Conservation (phyloP, 2,888 invertebrate species). For the Agrilus biguttatus region DNA sequence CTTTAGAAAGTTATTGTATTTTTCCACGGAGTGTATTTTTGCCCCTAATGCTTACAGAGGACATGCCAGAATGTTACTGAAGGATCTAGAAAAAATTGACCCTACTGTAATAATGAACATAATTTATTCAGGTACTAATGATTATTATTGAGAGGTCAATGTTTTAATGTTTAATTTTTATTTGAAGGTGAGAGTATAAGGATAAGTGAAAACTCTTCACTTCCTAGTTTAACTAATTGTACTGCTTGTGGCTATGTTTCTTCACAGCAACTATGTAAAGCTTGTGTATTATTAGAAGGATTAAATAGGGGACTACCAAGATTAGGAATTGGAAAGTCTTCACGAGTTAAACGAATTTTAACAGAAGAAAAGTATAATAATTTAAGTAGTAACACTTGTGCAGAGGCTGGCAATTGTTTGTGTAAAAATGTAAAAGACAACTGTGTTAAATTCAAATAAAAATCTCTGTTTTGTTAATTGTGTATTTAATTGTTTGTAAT, state of each 20-base stretch:
- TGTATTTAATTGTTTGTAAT: too few species aligned
- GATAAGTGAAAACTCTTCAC: conserved; percentile 65
- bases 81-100: conserved; percentile 88
- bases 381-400: conserved; percentile 3
- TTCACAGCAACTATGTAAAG: conserved; percentile 91
- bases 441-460: too few species aligned
- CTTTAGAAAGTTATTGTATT: conserved; percentile 89
- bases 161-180: conserved; percentile 3
- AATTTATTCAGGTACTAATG: conserved; percentile 62
- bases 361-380: conserved; percentile 26
- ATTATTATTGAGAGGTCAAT: conserved; percentile 1
- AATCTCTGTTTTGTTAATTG: too few species aligned
- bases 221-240: conserved; percentile 72
- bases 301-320: conserved; percentile 85
- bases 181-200: conserved; percentile 66
- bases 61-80: conserved; percentile 77
- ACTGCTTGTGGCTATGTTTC: conserved; percentile 78
- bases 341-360: conserved; percentile 56
- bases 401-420: not conserved
- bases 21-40: conserved; percentile 97
- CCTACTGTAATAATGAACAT: conserved; percentile 88
- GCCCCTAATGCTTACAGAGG: conserved; percentile 97
- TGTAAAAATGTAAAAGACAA: not conserved
- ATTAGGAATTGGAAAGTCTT: conserved; percentile 80
- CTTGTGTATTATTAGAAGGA: conserved; percentile 90